Conservation (phyloP, 2,888 invertebrate species). For the Pyrrhosoma nymphula region DNA sequence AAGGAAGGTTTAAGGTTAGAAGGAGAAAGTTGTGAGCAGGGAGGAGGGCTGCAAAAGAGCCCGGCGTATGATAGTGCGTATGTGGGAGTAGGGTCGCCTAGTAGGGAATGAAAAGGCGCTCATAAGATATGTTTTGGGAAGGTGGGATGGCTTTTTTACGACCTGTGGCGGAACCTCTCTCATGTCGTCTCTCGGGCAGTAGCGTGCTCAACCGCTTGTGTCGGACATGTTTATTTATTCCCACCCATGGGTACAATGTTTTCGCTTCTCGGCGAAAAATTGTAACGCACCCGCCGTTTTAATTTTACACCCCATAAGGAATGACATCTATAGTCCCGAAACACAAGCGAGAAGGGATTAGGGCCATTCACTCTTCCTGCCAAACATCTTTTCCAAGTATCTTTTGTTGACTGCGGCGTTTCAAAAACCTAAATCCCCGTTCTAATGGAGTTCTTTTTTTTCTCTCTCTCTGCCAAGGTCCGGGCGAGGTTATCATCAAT, state of each 20-base stretch:
- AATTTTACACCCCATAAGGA: background rate
- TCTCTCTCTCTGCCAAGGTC: no score
- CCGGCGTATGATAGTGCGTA: background rate
- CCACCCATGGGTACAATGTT: background rate
- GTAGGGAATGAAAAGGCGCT: background rate
- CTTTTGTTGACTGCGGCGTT: no score
- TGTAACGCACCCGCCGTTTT: background rate
- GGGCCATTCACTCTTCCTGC: no score
- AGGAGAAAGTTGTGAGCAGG: background rate
- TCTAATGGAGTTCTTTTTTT: no score
- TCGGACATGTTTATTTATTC: background rate
- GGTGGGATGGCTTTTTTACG: background rate
- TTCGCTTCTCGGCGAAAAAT: background rate
- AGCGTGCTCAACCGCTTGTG: background rate
- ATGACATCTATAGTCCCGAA: no score
- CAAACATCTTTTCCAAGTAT: no score
- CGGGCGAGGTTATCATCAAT: no score
- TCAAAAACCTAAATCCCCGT: no score
- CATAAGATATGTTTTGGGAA: background rate
- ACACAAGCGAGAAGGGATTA: no score
- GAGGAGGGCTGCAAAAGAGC: background rate
- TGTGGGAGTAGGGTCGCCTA: background rate
- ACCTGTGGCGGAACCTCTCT: background rate
- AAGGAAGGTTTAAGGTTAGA: background rate
- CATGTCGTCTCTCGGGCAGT: background rate